A percentile compares a stretch with the other conserved stretches of the same genome.
These are phyloP conservation scores for Trachurus trachurus DNA, from an alignment of 2,797 vertebrate species.

Conservation along the genomic window DNA sequence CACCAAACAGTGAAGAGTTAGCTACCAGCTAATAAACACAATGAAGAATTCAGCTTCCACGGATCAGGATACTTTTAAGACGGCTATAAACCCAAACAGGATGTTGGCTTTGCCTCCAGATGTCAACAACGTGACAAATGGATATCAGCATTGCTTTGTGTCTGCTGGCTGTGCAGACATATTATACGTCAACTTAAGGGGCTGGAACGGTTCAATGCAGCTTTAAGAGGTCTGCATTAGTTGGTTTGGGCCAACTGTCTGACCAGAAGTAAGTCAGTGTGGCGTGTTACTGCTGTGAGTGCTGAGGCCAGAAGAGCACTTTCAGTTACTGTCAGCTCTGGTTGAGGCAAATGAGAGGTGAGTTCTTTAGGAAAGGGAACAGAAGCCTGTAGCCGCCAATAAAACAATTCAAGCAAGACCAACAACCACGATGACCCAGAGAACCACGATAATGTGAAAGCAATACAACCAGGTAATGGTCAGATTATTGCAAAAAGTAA, in stretches of 20 bases:
- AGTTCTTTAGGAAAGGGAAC: background rate
- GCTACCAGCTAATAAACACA: background rate
- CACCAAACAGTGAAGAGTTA: background rate
- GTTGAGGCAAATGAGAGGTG: constrained; percentile 4
- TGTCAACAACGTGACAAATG: background rate
- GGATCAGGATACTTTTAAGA: too few species aligned
- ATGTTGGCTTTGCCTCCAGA: too few species aligned
- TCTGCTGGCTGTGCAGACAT: background rate
- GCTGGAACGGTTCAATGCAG: background rate
- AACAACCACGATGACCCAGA: background rate
- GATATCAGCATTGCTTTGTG: background rate
- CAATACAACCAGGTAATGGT: background rate
- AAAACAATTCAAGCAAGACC: background rate
- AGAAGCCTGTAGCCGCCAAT: background rate
- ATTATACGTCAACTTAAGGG: background rate
- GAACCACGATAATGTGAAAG: background rate
- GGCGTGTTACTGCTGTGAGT: background rate
- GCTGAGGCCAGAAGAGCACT: background rate
- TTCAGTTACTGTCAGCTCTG: background rate
- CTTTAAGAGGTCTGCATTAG: background rate
- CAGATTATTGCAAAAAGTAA: background rate
- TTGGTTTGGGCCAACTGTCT: background rate
- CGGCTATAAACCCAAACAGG: background rate
- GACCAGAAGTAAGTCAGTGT: background rate
- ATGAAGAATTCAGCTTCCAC: too few species aligned